Conservation (phyloP, 2,888 invertebrate species). For the Ophion costatus region DNA sequence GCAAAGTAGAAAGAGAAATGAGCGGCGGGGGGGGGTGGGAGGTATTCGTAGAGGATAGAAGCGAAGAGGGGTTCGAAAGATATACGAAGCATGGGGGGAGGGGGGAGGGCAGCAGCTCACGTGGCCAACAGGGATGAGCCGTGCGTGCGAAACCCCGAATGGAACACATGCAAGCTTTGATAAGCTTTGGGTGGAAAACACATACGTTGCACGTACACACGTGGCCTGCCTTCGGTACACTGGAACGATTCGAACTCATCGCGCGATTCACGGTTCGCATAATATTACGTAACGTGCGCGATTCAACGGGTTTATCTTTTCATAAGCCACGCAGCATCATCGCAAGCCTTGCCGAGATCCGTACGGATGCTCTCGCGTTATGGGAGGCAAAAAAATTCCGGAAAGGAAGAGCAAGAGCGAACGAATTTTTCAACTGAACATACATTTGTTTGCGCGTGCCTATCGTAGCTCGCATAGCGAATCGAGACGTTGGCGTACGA, state of each 20-base stretch:
- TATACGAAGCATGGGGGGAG: constrained; percentile 71
- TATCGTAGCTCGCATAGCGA: constrained; percentile 23
- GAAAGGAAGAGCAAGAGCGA: constrained; percentile 25
- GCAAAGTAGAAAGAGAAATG: constrained; percentile 60
- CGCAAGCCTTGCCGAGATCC: neutral
- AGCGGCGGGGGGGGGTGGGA: constrained; percentile 55
- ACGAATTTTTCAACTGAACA: constrained; percentile 30
- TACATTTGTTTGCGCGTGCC: constrained; percentile 17
- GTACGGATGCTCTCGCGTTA: constrained; percentile 60
- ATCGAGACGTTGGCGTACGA: constrained; percentile 18
- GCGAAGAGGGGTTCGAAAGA: constrained; percentile 68
- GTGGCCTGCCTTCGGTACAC: constrained; percentile 55
- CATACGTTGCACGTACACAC: constrained; percentile 66
- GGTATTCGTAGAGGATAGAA: constrained; percentile 33
- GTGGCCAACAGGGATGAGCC: constrained; percentile 77
- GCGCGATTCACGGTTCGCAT: constrained; percentile 76
- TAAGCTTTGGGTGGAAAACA: constrained; percentile 78
- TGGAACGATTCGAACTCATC: constrained; percentile 77
- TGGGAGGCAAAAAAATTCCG: constrained; percentile 36
- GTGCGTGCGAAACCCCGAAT: constrained; percentile 82
- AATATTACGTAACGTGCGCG: constrained; percentile 77
- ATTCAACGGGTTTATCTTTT: constrained; percentile 75
- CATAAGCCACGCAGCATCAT: constrained; percentile 70
- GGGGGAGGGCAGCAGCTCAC: constrained; percentile 70
- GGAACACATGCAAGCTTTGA: constrained; percentile 82